Percentiles rank a stretch among this genome's conserved stretches.
Conservation (phyloP, 2,797 vertebrate genomes). For the Pipistrellus pygmaeus region DNA sequence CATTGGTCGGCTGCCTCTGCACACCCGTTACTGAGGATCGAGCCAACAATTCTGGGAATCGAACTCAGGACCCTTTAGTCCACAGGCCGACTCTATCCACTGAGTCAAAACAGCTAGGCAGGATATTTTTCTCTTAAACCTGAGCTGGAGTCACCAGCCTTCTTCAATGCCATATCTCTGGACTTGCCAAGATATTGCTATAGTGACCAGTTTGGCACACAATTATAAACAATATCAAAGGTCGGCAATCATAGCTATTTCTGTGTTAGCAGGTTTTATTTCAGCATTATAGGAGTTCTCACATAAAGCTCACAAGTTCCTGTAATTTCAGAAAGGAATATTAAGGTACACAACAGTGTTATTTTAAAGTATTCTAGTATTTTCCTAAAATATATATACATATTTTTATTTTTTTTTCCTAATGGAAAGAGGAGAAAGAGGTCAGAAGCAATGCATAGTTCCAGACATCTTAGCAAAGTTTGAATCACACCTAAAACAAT, state of each 20-base stretch:
- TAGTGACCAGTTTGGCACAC: conserved; percentile 28
- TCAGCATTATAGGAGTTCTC: background rate
- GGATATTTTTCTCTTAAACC: background rate
- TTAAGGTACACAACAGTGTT: background rate
- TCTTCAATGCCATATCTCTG: background rate
- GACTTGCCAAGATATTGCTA: conserved; percentile 19
- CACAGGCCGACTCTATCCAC: too few species aligned
- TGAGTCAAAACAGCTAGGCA: too few species aligned
- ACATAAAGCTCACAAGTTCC: background rate
- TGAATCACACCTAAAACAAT: background rate
- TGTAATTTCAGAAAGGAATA: background rate
- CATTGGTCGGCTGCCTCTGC: too few species aligned
- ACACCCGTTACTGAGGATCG: too few species aligned
- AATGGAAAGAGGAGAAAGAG: background rate
- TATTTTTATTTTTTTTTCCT: too few species aligned
- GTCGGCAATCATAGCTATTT: background rate
- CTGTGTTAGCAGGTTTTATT: conserved; percentile 49
- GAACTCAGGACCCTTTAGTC: too few species aligned
- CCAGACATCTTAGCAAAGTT: background rate
- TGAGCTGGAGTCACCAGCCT: background rate
- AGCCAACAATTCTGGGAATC: too few species aligned
- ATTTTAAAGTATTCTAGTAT: background rate
- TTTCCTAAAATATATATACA: background rate
- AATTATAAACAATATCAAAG: background rate
- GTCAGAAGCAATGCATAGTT: background rate